These are phyloP conservation scores for Tylochromis polylepis DNA, from an alignment of 2,113 vertebrate species.

Conservation along the genomic window DNA sequence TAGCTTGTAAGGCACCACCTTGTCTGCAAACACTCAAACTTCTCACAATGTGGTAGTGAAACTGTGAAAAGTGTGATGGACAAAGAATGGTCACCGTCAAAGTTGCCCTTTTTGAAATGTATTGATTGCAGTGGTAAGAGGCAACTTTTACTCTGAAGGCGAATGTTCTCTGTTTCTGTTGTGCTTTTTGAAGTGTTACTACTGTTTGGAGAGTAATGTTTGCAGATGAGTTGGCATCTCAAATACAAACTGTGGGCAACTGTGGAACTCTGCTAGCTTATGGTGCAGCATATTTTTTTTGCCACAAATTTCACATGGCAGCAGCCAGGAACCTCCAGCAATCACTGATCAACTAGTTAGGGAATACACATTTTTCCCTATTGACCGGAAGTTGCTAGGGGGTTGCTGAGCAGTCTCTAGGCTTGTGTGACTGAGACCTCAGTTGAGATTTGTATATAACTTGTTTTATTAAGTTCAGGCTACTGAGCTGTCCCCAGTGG, in stretches of 20 bases:
- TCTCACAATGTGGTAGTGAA: not conserved
- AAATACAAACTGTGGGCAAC: not conserved
- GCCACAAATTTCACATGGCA: not conserved
- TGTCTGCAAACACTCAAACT: not conserved
- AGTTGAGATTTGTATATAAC: not conserved
- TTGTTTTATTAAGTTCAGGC: not conserved
- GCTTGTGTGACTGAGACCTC: not conserved
- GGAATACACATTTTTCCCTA: not conserved
- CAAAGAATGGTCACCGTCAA: not conserved
- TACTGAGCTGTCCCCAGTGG: not conserved
- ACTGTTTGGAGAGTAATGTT: not conserved
- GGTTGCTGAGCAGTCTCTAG: not conserved
- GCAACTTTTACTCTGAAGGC: not conserved
- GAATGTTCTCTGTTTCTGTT: not conserved
- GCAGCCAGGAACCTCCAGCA: not conserved
- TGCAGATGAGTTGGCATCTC: not conserved
- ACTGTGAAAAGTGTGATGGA: not conserved
- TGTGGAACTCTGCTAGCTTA: not conserved
- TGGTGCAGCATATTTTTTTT: not conserved
- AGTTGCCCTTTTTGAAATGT: not conserved
- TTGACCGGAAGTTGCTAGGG: not conserved
- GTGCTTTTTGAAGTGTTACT: not conserved
- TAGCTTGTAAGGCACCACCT: not conserved
- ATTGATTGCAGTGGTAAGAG: not conserved
- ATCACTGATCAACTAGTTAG: not conserved